Base-by-base conservation (phyloP, 2,888 invertebrate species). In the Aleiodes testaceus region DNA sequence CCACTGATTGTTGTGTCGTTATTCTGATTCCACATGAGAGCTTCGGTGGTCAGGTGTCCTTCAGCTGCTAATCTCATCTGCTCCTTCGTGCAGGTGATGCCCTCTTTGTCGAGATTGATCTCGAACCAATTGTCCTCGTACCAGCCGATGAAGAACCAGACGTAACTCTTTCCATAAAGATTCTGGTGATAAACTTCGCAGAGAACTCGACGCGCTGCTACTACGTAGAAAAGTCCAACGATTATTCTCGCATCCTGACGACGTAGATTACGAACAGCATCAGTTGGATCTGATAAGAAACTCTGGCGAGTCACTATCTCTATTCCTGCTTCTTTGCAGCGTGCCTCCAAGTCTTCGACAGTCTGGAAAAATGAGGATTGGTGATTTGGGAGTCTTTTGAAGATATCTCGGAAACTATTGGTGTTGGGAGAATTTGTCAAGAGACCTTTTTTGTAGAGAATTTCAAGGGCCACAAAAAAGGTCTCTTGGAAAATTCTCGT, bases 111-210 rank as follows among this genome's bases (percentile, higher is more conserved):
- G 76, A 96, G 88, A 85, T 95, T 94, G 6, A 94, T 93, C 85
- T 96, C 95, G 87, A 96, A 99, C 99, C 99, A 99, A 85, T 98
- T 97, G 88, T 99, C 98, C 85, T 99, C 98, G 88, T 99, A 99
- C 98, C 98, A 98, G 72, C 96, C 99, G 81, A 99, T 99, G 88
- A 99, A 97, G 88, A 99, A 97, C 99, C 99, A 99, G 26, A 99
- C 99, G 89, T 98, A 96, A 49, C 95, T 95, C 80, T 96, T 95
- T 14, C 99, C 99, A 86, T 95, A 99, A 20, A 99, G 90, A 74
- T 94, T 93, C 84, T 97, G 95, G 84, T 96, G 97, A 89, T 96
- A 98, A 80, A 98, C 93, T 88, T 99, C 98, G 87, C 99, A 99
- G 18, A 99, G 93, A 0, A 99, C 99, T 65, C 96, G 91, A 67